Evolutionary conservation across 2,113 vertebrate genomes (phyloP), one percentile per base, ranked within the genome.

Genomic region (Chaetodon auriga): DNA sequence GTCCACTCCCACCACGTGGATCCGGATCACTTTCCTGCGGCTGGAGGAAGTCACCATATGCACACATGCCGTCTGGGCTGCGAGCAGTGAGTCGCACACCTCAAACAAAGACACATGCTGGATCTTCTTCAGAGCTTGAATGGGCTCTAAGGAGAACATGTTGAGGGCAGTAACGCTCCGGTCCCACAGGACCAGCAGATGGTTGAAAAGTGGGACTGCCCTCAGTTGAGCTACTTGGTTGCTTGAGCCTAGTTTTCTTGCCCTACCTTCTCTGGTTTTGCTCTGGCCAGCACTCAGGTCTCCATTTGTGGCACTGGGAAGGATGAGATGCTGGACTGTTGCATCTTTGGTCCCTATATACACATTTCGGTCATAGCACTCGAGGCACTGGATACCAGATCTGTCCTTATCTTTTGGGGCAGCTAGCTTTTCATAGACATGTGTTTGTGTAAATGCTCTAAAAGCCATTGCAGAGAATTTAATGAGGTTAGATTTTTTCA

Each of bases 61-160:
- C n/a, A 93, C 84, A 12, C 19, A 36, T 19, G 35, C 66, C 1
- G 14, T 49, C 41, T 84, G 64, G 6, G 54, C 36, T 9, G 54
- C 2, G 6, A 55, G 68, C 14, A 8, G 48, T 1, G 91, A 81
- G 75, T 80, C 6, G 36, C 84, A 69, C n/a, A 93, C 68, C 45
- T 83, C 63, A 7, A 95, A 92, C 70, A 90, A 66, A 49, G 92
- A 88, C n/a, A 94, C 82, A 1, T 93, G 87, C 72, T 89, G 92
- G 87, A 95, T 93, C 87, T 88, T 94, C 71, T 92, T 92, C 79
- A 95, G 76, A 12, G 53, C 19, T 0, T 84, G 68, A 46, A 94
- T 18, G 2, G 88, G 89, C 54, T 95, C 94, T 38, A 95, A 75
- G 75, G 92, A 95, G 90, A 95, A 94, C 93, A 94, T 94, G 93